phyloP scores from a whole-genome alignment of 1,140 invertebrate genomes.

The Probaryconus sp. region DNA sequence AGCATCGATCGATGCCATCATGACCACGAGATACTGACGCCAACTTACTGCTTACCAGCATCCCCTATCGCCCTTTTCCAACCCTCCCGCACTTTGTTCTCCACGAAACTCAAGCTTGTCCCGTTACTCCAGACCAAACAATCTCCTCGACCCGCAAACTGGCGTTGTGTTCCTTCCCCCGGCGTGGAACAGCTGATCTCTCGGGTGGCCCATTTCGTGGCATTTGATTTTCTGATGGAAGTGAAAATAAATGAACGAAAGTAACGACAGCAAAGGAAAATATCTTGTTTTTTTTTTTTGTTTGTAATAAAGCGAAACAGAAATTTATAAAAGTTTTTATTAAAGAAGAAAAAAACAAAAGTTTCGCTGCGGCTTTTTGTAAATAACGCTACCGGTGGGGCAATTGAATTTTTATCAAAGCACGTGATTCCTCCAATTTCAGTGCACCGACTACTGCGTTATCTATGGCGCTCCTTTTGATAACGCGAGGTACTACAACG shows the following conservation, averaged over 20 bases:
- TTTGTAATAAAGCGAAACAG: neutral
- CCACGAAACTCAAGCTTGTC: conserved; percentile 54
- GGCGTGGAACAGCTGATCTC: conserved; percentile 61
- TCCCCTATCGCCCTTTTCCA: conserved; percentile 38
- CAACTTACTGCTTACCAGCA: conserved; percentile 54
- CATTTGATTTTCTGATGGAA: conserved; percentile 18
- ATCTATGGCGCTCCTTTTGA: conserved; percentile 56
- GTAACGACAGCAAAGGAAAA: neutral
- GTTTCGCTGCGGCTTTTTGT: conserved; percentile 3
- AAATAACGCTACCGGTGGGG: conserved; percentile 5
- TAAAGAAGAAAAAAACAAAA: too few species aligned
- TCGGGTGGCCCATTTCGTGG: conserved; percentile 42
- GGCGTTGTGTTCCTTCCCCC: conserved; percentile 48
- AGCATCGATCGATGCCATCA: conserved; percentile 61
- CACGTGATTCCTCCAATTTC: conserved; percentile 53
- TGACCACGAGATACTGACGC: conserved; percentile 57
- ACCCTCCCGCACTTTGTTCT: conserved; percentile 35
- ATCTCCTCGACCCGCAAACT: conserved; percentile 53
- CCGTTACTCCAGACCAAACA: conserved; percentile 59
- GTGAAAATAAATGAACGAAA: conserved; percentile 3
- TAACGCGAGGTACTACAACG: conserved; percentile 52
- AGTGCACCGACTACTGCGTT: conserved; percentile 42
- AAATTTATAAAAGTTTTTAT: neutral
- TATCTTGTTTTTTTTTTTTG: too few species aligned
- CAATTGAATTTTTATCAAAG: conserved; percentile 58